Conservation (phyloP, 2,113 vertebrate genomes). For the Pangasianodon gigas region DNA sequence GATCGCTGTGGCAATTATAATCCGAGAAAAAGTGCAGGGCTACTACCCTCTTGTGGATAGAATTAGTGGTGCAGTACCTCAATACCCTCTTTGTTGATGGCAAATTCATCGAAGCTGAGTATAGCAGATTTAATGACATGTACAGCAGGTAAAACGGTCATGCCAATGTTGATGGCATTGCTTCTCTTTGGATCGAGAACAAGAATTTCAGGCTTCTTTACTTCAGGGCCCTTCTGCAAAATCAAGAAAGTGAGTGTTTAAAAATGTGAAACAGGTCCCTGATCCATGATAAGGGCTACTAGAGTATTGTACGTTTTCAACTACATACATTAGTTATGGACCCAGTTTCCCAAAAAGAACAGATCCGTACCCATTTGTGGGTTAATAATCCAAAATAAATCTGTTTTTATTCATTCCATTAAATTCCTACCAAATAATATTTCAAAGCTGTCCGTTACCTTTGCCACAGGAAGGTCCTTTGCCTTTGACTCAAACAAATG, state of each 20-base stretch:
- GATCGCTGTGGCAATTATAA: neutral
- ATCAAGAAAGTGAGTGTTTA: neutral
- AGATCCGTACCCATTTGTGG: neutral
- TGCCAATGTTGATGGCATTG: slow-evolving; percentile 95
- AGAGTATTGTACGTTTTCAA: neutral
- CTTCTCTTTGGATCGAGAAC: slow-evolving; percentile 92
- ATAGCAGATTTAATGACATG: slow-evolving; percentile 92
- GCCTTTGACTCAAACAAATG: slow-evolving; percentile 93
- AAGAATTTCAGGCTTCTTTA: slow-evolving; percentile 80
- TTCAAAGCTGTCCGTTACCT: slow-evolving; percentile 70
- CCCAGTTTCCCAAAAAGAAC: neutral
- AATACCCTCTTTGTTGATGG: slow-evolving; percentile 93
- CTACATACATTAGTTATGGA: neutral
- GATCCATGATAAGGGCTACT: neutral
- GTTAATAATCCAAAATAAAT: neutral
- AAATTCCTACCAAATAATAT: neutral
- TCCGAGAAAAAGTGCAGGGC: neutral
- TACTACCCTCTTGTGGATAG: slow-evolving; percentile 29
- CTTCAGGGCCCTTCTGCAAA: slow-evolving; percentile 81
- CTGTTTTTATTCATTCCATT: neutral
- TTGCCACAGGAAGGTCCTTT: slow-evolving; percentile 82
- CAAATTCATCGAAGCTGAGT: slow-evolving; percentile 92
- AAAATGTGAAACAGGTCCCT: neutral
- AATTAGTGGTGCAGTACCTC: slow-evolving; percentile 76
- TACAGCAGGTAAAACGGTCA: slow-evolving; percentile 87